phyloP scores from a whole-genome alignment of 2,888 invertebrate species.

The Drosophila neonasuta region DNA sequence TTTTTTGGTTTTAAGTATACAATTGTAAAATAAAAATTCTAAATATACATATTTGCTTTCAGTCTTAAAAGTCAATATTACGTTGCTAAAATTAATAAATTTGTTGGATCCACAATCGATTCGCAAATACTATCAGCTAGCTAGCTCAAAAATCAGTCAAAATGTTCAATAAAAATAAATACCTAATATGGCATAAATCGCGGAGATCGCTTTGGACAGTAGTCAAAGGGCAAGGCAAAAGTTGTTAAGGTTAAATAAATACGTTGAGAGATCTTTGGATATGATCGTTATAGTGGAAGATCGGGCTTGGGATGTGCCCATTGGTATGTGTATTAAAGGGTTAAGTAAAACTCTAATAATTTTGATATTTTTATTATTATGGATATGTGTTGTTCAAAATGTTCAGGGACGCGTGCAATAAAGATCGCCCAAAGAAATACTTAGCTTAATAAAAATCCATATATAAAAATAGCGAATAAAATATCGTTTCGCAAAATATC shows the following conservation, averaged over 20 bases:
- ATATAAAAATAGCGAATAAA: constrained; percentile 35
- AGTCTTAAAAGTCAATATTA: constrained; percentile 63
- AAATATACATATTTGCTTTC: constrained; percentile 45
- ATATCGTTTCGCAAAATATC: constrained; percentile 40
- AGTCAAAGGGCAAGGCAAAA: constrained; percentile 21
- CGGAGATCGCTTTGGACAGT: constrained; percentile 50
- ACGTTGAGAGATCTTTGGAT: constrained; percentile 52
- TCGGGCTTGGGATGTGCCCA: constrained; percentile 15
- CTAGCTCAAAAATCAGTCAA: constrained; percentile 54
- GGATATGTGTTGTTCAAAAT: constrained; percentile 23
- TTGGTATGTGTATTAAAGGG: not conserved
- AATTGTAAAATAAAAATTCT: constrained; percentile 46
- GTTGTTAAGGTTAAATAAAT: constrained; percentile 30
- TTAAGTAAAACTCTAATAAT: constrained; percentile 34
- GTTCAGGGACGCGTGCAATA: not conserved
- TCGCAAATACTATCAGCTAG: constrained; percentile 14
- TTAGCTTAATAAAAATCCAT: constrained; percentile 33
- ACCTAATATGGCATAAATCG: constrained; percentile 55
- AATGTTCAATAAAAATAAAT: constrained; percentile 42
- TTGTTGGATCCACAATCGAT: constrained; percentile 26
- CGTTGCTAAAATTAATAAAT: constrained; percentile 23
- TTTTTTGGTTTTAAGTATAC: constrained; percentile 49
- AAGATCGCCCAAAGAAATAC: constrained; percentile 20
- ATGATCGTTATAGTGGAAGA: constrained; percentile 18
- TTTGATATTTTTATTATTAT: constrained; percentile 48